Percentiles rank a stretch among this genome's conserved stretches.
phyloP scores from a whole-genome alignment of 2,888 invertebrate species.

The Chymomyza amoena region DNA sequence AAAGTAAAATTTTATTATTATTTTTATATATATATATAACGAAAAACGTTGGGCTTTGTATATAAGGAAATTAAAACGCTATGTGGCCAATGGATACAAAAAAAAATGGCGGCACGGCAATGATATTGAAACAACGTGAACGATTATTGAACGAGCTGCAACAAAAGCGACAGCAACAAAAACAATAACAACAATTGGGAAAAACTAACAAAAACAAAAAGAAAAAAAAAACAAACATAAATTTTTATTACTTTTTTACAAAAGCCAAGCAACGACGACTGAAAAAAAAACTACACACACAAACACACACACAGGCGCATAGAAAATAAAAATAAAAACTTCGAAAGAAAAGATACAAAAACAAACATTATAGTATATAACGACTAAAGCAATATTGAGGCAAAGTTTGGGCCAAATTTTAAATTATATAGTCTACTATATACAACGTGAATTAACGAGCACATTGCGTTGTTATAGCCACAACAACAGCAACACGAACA shows the following conservation, averaged over 20 bases:
- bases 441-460: slow-evolving; percentile 41
- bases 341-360: neutral
- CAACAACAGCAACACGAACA: slow-evolving; percentile 29
- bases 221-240: slow-evolving; percentile 33
- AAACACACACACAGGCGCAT: neutral
- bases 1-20: neutral
- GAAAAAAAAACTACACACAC: slow-evolving; percentile 25
- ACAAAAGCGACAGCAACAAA: slow-evolving; percentile 4
- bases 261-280: slow-evolving; percentile 6
- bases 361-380: neutral
- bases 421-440: neutral
- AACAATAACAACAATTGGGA: slow-evolving; percentile 4
- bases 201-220: neutral
- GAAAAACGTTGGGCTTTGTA: too few relatives aligned
- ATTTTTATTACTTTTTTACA: slow-evolving; percentile 48
- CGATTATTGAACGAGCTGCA: slow-evolving; percentile 37
- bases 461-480: neutral
- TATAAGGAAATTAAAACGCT: slow-evolving; percentile 61
- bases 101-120: slow-evolving; percentile 66
- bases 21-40: neutral
- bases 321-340: neutral
- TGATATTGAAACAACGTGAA: slow-evolving; percentile 61
- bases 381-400: slow-evolving; percentile 1
- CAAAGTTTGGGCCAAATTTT: neutral
- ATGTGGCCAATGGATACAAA: slow-evolving; percentile 71